Base-by-base conservation (phyloP, 2,113 vertebrate genomes). In the Megaceryle torquata region DNA sequence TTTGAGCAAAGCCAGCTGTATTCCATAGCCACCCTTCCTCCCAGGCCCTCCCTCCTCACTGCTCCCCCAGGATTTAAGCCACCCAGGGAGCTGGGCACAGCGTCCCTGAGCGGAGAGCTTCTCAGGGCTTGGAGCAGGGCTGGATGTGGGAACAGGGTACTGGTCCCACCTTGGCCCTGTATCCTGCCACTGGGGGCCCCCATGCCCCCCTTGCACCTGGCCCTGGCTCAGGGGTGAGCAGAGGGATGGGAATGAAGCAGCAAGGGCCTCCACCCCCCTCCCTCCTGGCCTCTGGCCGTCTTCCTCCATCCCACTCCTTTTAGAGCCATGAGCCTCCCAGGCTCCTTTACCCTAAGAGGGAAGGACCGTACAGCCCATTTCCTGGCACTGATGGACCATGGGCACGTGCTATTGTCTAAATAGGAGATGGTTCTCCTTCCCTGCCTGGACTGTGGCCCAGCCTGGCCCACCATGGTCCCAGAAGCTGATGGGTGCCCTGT, bases 301-400 rank as follows among this genome's bases (percentile, higher is more conserved):
- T 95, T 76, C 76, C 24, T 95, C 69, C 61, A 43, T 93, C 93
- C 44, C 61, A 0, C 93, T 96, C 96, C 96, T 97, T 97, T 97
- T 97, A 96, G 95, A 96, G 96, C 95, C 80, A 82, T 39, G 77
- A 95, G 93, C 43, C 91, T 95, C 31, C 67, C 41, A 69, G 90
- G 56, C 83, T 41, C 86, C 92, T 95, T 97, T 96, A 91, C 93
- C 96, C 96, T 95, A 96, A 95, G 69, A 96, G 29, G 96, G 96
- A 95, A 96, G 96, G 88, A 91, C 72, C 2, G 5, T 64, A 41
- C 4, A 28, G 82, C 35, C 96, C 92, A 83, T 95, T 95, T 92
- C 83, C 83, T 7, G 4, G 81, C 2, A 43, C 94, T 96, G 91
- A 94, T 88, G 2, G 95, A 69, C 75, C 44, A 59, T 31, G 56